Base-by-base conservation (phyloP, 2,113 vertebrate species). In the Recurvirostra avosetta region DNA sequence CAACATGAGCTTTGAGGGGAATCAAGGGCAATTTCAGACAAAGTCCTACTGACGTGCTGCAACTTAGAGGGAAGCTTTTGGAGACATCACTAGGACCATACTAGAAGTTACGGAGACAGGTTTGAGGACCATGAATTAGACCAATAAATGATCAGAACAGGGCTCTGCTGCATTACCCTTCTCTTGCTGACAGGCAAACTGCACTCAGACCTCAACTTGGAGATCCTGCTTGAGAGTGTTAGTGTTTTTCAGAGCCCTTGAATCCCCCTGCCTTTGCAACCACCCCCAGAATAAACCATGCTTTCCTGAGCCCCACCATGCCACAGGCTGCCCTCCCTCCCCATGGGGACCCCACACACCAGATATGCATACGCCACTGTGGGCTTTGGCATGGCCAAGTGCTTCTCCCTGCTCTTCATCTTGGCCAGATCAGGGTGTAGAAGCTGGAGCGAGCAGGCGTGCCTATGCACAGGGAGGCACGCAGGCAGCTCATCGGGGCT, bases 261-360 rank as follows among this genome's bases (percentile, higher is more conserved):
- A 15, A 5, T 2, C 2, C 15, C 4, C 3, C 30, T 47, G 17
- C 32, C 38, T 80, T 61, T 68, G 18, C n/a, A 72, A 36, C 20
- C 12, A 5, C 22, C 15, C 3, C 23, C 36, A 81, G 50, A 9
- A 3, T 56, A 68, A 73, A 40, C 18, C 43, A n/a, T 12, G 21
- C 6, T 82, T 63, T 38, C 32, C 26, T 30, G 14, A 27, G 15
- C 12, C 52, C n/a, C 38, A 38, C 25, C n/a, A 38, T 63, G 73
- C 12, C 45, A 13, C 34, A 58, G 56, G 5, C 23, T 72, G 15
- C 41, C 21, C 20, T 55, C 38, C 20, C 4, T 63, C 22, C 27
- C 30, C 22, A 8, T 5, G 6, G 26, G n/a, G 10, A 58, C 30
- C 45, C 26, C 4, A 0, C 11, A 29, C 1, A 0, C 18, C 26